Conservation (phyloP, 2,113 vertebrate species). For the Arvicanthis niloticus region DNA sequence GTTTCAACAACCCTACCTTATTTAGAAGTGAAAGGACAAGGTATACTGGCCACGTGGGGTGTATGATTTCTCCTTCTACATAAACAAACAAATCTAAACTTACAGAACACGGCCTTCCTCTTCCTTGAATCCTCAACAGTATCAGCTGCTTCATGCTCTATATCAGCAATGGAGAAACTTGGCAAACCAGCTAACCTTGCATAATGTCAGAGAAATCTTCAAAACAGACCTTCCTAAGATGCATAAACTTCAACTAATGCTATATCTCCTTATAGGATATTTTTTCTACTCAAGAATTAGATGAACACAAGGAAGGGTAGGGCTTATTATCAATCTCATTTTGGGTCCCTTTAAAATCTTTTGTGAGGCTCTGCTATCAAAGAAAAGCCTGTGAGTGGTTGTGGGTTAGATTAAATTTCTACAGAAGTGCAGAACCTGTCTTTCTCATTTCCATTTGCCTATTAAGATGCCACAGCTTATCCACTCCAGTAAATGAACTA, state of each 20-base stretch:
- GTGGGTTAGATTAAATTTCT: constrained; percentile 14
- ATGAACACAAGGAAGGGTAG: constrained; percentile 2
- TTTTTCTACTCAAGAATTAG: constrained; percentile 43
- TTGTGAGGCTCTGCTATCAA: constrained; percentile 1
- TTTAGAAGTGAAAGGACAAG: background rate
- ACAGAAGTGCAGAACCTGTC: background rate
- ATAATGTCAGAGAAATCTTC: constrained; percentile 4
- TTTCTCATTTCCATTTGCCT: background rate
- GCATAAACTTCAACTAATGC: constrained; percentile 29
- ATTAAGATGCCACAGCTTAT: background rate
- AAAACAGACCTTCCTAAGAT: constrained; percentile 6
- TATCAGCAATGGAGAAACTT: constrained; percentile 31
- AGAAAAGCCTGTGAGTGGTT: background rate
- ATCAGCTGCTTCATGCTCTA: constrained; percentile 27
- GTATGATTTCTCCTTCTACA: background rate
- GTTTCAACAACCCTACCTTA: background rate
- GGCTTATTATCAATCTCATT: constrained; percentile 47
- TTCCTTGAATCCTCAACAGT: background rate
- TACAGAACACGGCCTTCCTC: constrained; percentile 5
- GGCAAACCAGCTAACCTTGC: background rate
- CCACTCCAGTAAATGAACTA: constrained; percentile 39
- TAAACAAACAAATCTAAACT: constrained; percentile 20
- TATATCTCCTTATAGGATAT: background rate
- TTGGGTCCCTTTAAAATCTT: constrained; percentile 59
- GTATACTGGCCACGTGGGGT: background rate